Conservation (phyloP, 2,888 invertebrate genomes). For the Flexamia atlantica region DNA sequence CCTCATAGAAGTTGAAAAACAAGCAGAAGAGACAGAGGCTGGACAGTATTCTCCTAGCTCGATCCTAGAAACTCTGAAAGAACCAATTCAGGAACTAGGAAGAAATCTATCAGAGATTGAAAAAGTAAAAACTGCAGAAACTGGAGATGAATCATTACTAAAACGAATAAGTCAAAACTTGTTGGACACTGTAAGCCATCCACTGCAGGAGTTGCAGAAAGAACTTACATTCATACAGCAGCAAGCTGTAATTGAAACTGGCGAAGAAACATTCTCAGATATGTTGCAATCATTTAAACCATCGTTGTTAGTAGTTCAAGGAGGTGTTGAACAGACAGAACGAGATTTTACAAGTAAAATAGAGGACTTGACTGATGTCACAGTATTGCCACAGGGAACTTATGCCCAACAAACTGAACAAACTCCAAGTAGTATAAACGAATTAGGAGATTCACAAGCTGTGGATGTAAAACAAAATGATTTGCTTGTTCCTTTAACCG, state of each 20-base stretch:
- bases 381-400: slow-evolving; percentile 56
- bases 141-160: slow-evolving; percentile 58
- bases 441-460: slow-evolving; percentile 70
- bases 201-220: slow-evolving; percentile 73
- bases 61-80: slow-evolving; percentile 72
- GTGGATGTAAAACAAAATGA: slow-evolving; percentile 66
- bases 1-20: slow-evolving; percentile 76
- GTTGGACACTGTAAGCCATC: slow-evolving; percentile 71
- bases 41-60: slow-evolving; percentile 69
- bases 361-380: slow-evolving; percentile 61
- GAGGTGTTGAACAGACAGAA: slow-evolving; percentile 64
- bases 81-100: slow-evolving; percentile 72
- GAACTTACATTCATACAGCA: slow-evolving; percentile 72
- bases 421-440: slow-evolving; percentile 71
- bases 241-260: slow-evolving; percentile 70
- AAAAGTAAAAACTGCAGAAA: slow-evolving; percentile 64
- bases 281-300: slow-evolving; percentile 62
- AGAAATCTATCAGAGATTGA: slow-evolving; percentile 69
- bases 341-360: slow-evolving; percentile 61
- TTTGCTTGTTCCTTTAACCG: slow-evolving; percentile 50
- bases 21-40: slow-evolving; percentile 70
- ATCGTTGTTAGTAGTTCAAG: slow-evolving; percentile 64
- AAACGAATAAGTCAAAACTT: slow-evolving; percentile 68
- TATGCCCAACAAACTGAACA: slow-evolving; percentile 70
- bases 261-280: slow-evolving; percentile 68